phyloP scores from a whole-genome alignment of 2,888 invertebrate species.

The Pocota personata region DNA sequence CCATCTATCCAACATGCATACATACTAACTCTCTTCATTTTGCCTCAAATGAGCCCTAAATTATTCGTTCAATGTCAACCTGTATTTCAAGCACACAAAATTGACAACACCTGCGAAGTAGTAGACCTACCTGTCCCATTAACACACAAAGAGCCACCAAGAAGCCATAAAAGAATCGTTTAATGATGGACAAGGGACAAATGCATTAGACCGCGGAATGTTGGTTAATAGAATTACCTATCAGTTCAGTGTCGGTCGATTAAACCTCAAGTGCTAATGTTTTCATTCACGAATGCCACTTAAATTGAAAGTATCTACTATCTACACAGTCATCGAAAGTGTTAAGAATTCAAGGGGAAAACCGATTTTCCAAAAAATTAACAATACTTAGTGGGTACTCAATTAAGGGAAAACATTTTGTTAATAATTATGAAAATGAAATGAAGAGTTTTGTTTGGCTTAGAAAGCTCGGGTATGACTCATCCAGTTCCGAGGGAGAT shows the following conservation, averaged over 20 bases:
- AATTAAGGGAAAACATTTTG: neutral
- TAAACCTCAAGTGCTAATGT: conserved; percentile 47
- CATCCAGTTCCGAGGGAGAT: neutral
- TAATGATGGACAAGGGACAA: conserved; percentile 13
- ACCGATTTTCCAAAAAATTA: neutral
- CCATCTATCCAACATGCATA: no score
- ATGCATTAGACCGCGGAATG: conserved; percentile 19
- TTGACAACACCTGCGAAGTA: neutral
- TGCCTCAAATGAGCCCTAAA: no score
- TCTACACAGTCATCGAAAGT: conserved; percentile 21
- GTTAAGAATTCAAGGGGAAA: neutral
- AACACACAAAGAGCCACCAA: neutral
- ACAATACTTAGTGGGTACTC: neutral
- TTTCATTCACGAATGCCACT: conserved; percentile 36
- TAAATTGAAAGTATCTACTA: conserved; percentile 15
- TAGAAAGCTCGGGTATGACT: neutral
- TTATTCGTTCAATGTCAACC: neutral
- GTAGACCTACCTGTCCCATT: neutral
- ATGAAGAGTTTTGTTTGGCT: neutral
- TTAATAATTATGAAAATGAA: neutral
- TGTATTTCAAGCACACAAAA: neutral
- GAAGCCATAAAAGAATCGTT: conserved; percentile 43
- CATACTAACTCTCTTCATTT: no score
- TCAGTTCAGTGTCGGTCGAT: conserved; percentile 39
- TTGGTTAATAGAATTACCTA: conserved; percentile 39